Evolutionary conservation across 2,797 vertebrate species (phyloP).

Genomic region (Fringilla coelebs): DNA sequence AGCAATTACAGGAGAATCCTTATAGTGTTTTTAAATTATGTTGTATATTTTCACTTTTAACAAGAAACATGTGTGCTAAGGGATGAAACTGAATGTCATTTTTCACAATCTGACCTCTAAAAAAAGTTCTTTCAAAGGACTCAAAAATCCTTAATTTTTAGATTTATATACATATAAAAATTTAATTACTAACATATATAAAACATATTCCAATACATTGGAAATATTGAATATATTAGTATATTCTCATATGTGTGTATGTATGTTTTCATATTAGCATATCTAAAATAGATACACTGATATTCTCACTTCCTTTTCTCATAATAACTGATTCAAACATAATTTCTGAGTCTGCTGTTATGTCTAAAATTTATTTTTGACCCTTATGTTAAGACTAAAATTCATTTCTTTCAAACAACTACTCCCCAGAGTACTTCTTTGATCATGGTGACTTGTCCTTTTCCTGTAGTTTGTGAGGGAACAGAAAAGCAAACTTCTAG

Average conservation of each 20-base stretch:
- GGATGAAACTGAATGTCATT: not conserved
- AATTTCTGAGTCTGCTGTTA: not conserved
- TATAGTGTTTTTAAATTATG: slow-evolving; percentile 19
- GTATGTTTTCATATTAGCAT: not conserved
- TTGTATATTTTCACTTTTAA: slow-evolving; percentile 20
- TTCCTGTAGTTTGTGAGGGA: not conserved
- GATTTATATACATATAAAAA: not conserved
- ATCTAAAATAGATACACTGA: not conserved
- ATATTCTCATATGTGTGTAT: not conserved
- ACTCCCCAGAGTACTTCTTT: not conserved
- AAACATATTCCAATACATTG: not conserved
- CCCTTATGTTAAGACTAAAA: not conserved
- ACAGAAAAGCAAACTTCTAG: not conserved
- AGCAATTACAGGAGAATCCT: slow-evolving; percentile 2
- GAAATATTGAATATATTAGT: not conserved
- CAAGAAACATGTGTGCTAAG: slow-evolving; percentile 7
- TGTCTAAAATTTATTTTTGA: not conserved
- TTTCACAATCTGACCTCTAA: slow-evolving; percentile 6
- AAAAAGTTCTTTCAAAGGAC: not conserved
- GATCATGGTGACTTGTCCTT: not conserved
- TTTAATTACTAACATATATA: not conserved
- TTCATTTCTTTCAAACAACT: not conserved
- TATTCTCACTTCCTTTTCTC: not conserved
- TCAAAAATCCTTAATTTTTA: not conserved
- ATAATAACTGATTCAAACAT: not conserved